Base-by-base conservation (phyloP, 2,113 vertebrate species). In the Myotis brandtii region DNA sequence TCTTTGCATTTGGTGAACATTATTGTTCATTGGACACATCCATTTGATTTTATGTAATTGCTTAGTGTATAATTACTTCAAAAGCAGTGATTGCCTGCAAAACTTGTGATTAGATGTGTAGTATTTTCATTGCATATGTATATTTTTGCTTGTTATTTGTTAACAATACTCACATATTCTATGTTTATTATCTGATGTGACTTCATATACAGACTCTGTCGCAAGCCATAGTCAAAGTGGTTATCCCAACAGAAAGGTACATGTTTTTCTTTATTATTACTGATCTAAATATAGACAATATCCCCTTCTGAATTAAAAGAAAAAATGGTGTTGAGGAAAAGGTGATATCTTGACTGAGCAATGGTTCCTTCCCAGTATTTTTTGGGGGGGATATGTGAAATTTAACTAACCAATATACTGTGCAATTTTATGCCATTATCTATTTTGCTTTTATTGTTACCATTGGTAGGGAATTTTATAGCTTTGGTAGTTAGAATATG, bases 211-310 rank as follows among this genome's bases (percentile, higher is more conserved):
- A 99, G 99, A 99, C 99, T 99, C 99, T 99, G 99, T 99, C 99
- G 99, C 99, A 99, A 99, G 99, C 99, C 99, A 99, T 99, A 99
- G 99, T 99, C 99, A 99, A 99, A 99, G 99, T 99, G 99, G 99
- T 99, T 99, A 99, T 99, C 99, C 99, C 99, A 99, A 99, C 99
- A 99, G 99, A 99, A 99, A 99, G 99, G 99, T 99, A 99, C 99
- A 99, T 99, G 99, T 99, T 99, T 99, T 99, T 99, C 99, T 99
- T 99, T 99, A 99, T 99, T 99, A 99, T 99, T 99, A 99, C 99
- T 99, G 99, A 99, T 99, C 98, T 99, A 99, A 99, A 99, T 99
- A 99, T 99, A 99, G 99, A 99, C 98, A 99, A 98, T 99, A 99
- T 99, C 99, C 99, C 99, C 99, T 99, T 99, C 98, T 98, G 98